Conservation (phyloP, 2,888 invertebrate species). For the Tethea ocularis region DNA sequence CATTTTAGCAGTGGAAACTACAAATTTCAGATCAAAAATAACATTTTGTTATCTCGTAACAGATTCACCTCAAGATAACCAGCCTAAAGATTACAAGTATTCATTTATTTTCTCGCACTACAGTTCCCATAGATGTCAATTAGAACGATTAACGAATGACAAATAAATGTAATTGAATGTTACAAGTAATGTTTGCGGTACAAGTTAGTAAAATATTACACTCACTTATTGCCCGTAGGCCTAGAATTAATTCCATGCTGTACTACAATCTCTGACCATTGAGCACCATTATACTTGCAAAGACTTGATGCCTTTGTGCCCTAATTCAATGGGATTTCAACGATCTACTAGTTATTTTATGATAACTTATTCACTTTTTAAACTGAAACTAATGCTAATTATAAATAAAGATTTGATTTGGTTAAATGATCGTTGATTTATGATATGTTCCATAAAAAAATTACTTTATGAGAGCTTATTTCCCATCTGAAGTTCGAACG, state of each 20-base stretch:
- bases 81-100: constrained; percentile 31
- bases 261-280: background rate
- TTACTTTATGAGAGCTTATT: no score
- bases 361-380: no score
- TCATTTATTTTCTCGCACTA: constrained; percentile 38
- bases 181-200: constrained; percentile 28
- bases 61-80: background rate
- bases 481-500: no score
- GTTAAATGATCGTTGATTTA: no score
- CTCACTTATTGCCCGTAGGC: constrained; percentile 10
- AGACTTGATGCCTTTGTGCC: background rate
- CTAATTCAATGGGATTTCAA: background rate
- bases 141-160: constrained; percentile 42
- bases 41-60: no score
- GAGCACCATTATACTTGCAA: background rate
- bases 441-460: no score
- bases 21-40: no score
- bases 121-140: constrained; percentile 38
- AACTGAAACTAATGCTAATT: no score
- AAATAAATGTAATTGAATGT: constrained; percentile 43
- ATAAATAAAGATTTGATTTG: no score
- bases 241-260: background rate
- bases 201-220: constrained; percentile 16
- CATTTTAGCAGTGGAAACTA: no score
- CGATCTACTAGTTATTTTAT: background rate